Percentiles rank a stretch among this genome's conserved stretches.
Conservation (phyloP, 2,113 vertebrate species). For the Nycticryphes semicollaris region DNA sequence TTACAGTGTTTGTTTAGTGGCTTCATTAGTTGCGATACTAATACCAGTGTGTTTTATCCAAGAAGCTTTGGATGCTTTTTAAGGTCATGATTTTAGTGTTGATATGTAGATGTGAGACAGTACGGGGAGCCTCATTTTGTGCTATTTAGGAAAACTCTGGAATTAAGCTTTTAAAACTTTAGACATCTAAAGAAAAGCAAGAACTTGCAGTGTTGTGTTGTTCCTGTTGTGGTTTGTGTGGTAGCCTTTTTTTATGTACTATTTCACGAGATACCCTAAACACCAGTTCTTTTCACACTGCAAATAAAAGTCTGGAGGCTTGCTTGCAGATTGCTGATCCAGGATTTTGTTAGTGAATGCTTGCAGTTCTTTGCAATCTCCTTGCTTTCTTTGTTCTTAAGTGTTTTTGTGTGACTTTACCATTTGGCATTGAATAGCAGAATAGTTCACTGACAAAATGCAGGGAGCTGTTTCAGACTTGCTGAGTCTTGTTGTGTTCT, state of each 20-base stretch:
- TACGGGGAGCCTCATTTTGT: neutral
- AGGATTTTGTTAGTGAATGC: neutral
- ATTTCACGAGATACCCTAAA: neutral
- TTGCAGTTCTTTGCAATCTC: neutral
- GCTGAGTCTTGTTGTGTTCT: neutral
- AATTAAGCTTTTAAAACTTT: neutral
- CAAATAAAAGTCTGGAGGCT: neutral
- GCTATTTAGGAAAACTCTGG: neutral
- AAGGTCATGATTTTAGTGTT: neutral
- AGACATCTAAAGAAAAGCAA: neutral
- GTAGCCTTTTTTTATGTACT: neutral
- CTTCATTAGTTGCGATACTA: neutral
- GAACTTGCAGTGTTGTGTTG: neutral
- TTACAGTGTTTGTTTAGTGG: neutral
- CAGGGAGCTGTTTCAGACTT: slow-evolving; percentile 6
- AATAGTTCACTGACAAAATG: neutral
- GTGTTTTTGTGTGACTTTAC: neutral
- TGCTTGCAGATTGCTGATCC: neutral
- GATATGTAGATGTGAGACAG: neutral
- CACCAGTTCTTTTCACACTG: neutral
- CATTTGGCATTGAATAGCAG: neutral
- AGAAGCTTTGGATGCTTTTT: neutral
- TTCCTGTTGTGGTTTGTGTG: neutral
- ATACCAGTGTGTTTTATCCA: neutral
- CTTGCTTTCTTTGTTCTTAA: neutral